phyloP scores from a whole-genome alignment of 1,140 invertebrate species.

The Melipona quadrifasciata region DNA sequence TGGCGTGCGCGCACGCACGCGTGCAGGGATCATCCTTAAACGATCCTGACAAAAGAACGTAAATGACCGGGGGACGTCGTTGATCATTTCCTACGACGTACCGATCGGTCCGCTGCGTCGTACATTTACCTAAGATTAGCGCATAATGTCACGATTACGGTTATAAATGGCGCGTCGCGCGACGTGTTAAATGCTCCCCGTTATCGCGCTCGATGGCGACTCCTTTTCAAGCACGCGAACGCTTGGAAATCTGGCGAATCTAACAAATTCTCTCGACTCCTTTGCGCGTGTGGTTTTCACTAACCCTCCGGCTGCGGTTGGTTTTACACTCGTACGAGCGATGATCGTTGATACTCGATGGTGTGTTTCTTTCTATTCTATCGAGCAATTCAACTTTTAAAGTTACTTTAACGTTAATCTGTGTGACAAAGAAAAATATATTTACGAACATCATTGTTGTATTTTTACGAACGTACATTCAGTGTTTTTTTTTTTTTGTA shows the following conservation, averaged over 20 bases:
- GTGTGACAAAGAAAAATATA: no score
- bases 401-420: no score
- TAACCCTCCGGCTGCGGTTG: no score
- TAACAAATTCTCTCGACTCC: background rate
- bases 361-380: no score
- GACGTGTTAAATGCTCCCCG: slow-evolving; percentile 16
- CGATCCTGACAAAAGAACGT: slow-evolving; percentile 40
- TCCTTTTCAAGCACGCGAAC: background rate
- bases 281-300: no score
- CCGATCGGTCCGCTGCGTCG: slow-evolving; percentile 8
- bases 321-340: no score
- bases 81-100: slow-evolving; percentile 40
- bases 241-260: background rate
- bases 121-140: slow-evolving; percentile 42
- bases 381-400: no score
- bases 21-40: slow-evolving; percentile 30
- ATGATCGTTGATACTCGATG: no score
- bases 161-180: slow-evolving; percentile 41
- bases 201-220: background rate
- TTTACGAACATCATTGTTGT: no score
- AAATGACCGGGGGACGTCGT: slow-evolving; percentile 8
- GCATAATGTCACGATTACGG: slow-evolving; percentile 34
- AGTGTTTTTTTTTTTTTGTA: no score
- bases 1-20: no score
- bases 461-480: no score